Evolutionary conservation across 2,113 vertebrate genomes (phyloP), one percentile per base, ranked within the genome.

Genomic region (Grantiella picta): DNA sequence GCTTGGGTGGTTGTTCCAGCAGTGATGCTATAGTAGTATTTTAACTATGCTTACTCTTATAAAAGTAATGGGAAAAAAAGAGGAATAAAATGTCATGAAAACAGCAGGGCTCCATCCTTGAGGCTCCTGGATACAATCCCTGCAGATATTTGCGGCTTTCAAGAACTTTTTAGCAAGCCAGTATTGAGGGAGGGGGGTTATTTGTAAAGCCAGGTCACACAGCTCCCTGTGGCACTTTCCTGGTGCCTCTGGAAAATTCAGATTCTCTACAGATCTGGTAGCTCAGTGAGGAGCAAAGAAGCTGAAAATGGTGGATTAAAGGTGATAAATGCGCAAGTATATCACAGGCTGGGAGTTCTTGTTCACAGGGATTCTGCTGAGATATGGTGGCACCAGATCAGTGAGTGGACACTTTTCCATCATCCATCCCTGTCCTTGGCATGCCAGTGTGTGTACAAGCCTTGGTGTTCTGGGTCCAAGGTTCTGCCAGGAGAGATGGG

Each of bases 121-220:
- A 71, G 21, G 4, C 33, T 52, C 25, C 57, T 45, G 47, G 75
- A 9, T 44, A 28, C 28, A 63, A 83, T 31, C 56, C 27, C 52
- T 71, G 63, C 40, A 15, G 72, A 8, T 24, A 47, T 80, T 64
- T 56, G 44, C 69, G 79, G 7, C 45, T 72, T 50, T 53, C 0
- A 1, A 27, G 11, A 33, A 12, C 20, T 50, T 71, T 59, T 76
- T 27, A 89, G 42, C 42, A 63, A 61, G 50, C 4, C 29, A 33
- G 4, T 2, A 1, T 24, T 38, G 3, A 3, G 38, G 20, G 35
- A 15, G 9, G 5, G 15, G 23, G 2, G 11, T 50, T 35, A 17
- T 72, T 73, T 86, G 40, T n/a, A 25, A 73, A 54, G 23, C 20
- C 53, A 29, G 36, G 16, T 44, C 8, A 17, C 44, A 3, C 20